Base-by-base conservation (phyloP, 2,113 vertebrate species). In the Salminus brasiliensis region DNA sequence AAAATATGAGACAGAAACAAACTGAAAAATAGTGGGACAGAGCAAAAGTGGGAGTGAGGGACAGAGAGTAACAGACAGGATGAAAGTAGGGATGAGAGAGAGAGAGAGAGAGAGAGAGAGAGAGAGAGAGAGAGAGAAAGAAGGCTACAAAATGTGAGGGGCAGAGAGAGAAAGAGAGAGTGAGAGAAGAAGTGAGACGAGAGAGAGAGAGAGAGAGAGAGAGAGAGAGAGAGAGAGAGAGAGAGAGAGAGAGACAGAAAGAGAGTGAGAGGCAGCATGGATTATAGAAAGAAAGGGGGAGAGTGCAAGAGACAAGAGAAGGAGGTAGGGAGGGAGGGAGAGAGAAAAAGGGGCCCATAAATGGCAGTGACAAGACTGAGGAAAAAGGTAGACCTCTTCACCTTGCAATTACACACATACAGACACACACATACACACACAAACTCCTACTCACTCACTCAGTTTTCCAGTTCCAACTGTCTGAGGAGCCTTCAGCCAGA, bases 371-470 rank as follows among this genome's bases (percentile, higher is more conserved):
- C 5, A 41, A 21, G 39, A 69, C 16, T 21, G 29, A 68, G 29
- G 60, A 23, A 29, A 75, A 79, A 55, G 41, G 16, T 1, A 30
- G 52, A 41, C 67, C 36, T 21, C 36, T 52, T 76, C 65, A 76
- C 23, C 67, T 23, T 13, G 21, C 43, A 52, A 57, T 59, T 32
- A 29, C 45, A 52, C 25, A 16, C 36, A 72, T 68, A 57, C 70
- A 53, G 29, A 52, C 67, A 62, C 57, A 75, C 41, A 39, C 43
- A 52, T 27, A 63, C 15, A 72, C 12, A 30, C 34, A 13, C 60
- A 45, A 30, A 11, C 53, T 25, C 57, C 0, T 4, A 0, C 55
- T 23, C 21, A 30, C 18, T 34, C 12, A 45, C 29, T 39, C 21
- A 62, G 29, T 75, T 2, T 27, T 66, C 65, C 18, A 69, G 41